Conservation (phyloP, 2,888 invertebrate genomes). For the Seira musarum region DNA sequence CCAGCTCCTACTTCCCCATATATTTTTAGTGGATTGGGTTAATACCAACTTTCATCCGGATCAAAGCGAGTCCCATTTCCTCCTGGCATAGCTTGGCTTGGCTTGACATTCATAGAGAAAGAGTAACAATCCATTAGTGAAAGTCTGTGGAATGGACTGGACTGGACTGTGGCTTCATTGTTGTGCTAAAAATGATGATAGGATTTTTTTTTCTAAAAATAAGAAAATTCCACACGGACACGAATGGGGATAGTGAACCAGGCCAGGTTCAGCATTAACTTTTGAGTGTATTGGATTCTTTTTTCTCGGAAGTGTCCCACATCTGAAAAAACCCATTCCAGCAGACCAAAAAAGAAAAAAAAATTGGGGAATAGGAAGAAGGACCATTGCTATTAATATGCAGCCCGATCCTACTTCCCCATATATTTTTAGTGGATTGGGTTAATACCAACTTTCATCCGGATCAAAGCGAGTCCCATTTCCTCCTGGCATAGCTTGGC, state of each 20-base stretch:
- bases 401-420: not conserved
- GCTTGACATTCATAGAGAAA: too few relatives aligned
- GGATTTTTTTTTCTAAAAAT: too few relatives aligned
- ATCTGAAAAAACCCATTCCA: not conserved
- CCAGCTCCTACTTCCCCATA: not conserved
- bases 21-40: not conserved
- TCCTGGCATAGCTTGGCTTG: too few relatives aligned
- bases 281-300: not conserved
- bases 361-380: too few relatives aligned
- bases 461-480: slow-evolving; percentile 41
- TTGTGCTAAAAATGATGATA: too few relatives aligned
- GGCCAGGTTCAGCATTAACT: slow-evolving; percentile 58
- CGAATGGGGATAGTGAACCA: slow-evolving; percentile 62
- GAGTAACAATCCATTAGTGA: too few relatives aligned
- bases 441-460: slow-evolving; percentile 38
- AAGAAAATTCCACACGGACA: not conserved
- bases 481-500: too few relatives aligned
- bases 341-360: slow-evolving; percentile 1
- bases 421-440: not conserved
- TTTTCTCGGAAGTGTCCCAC: slow-evolving; percentile 54
- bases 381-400: not conserved
- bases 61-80: slow-evolving; percentile 44
- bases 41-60: slow-evolving; percentile 43
- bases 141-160: too few relatives aligned
- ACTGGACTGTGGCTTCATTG: too few relatives aligned